These are phyloP conservation scores for Lontra canadensis DNA, from an alignment of 2,113 vertebrate genomes.

Conservation along the genomic window DNA sequence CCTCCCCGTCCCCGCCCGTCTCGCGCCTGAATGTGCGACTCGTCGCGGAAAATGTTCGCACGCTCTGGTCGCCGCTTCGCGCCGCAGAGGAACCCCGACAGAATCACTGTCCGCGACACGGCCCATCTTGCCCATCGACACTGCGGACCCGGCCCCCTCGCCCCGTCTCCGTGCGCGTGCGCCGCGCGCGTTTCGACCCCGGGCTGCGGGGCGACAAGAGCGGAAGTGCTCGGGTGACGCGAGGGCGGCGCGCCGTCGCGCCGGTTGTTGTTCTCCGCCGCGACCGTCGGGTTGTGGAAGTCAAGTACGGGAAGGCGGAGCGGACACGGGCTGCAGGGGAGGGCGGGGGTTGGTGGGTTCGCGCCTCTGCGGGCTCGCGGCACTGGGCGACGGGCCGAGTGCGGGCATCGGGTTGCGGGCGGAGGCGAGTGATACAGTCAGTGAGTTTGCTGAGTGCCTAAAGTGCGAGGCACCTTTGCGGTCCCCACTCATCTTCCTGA, in stretches of 20 bases:
- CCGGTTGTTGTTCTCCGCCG: not conserved
- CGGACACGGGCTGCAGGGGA: not conserved
- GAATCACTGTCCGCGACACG: not conserved
- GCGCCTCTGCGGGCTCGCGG: fast-evolving
- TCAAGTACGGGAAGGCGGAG: not conserved
- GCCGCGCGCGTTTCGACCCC: fast-evolving
- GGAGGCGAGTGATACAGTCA: not conserved
- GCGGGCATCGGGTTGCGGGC: not conserved
- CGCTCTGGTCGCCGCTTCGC: not conserved
- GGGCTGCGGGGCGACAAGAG: not conserved
- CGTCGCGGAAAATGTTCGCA: not conserved
- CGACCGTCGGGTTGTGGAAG: not conserved
- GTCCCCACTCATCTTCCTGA: not conserved
- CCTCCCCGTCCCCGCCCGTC: not conserved
- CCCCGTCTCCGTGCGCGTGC: not conserved
- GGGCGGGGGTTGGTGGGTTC: not conserved
- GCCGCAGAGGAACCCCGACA: not conserved
- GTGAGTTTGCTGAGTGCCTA: not conserved
- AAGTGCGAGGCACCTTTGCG: not conserved
- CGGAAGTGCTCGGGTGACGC: not conserved
- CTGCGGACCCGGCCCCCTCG: not conserved
- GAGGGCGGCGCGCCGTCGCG: no score
- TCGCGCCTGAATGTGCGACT: not conserved
- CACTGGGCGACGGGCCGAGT: not conserved
- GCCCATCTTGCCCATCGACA: not conserved